A percentile compares a stretch with the other conserved stretches of the same genome.
Evolutionary conservation across 2,888 invertebrate species (phyloP).

Genomic region (Caenorhabditis wallacei): DNA sequence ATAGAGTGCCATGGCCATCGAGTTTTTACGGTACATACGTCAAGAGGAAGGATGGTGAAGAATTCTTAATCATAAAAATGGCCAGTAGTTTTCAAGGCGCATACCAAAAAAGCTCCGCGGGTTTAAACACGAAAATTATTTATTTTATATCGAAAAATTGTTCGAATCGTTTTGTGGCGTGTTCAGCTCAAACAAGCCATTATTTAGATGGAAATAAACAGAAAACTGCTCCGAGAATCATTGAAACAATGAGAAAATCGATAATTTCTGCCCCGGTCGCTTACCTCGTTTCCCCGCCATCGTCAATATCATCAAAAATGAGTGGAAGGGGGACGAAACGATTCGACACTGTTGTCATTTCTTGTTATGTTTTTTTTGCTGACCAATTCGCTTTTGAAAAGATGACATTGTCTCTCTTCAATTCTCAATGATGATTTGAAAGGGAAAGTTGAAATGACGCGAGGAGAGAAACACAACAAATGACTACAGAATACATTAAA

Average conservation of each 20-base stretch:
- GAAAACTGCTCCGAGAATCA: neutral
- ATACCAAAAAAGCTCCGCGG: too few relatives aligned
- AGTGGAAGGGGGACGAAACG: neutral
- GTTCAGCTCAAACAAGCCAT: slow-evolving; percentile 7
- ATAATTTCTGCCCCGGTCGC: neutral
- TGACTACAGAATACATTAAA: too few relatives aligned
- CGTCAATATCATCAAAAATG: slow-evolving; percentile 3
- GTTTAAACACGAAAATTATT: too few relatives aligned
- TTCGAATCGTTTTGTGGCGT: too few relatives aligned
- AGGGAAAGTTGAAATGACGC: slow-evolving; percentile 12
- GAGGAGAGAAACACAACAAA: neutral
- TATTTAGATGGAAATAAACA: neutral
- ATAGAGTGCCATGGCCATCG: too few relatives aligned
- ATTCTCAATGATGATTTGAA: slow-evolving; percentile 16
- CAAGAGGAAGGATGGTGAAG: too few relatives aligned
- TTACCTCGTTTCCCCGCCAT: slow-evolving; percentile 8
- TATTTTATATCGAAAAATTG: too few relatives aligned
- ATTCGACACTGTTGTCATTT: too few relatives aligned
- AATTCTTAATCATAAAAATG: too few relatives aligned
- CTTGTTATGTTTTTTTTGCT: slow-evolving; percentile 23
- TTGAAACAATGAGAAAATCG: slow-evolving; percentile 2
- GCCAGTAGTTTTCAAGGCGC: too few relatives aligned
- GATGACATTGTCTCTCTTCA: slow-evolving; percentile 16
- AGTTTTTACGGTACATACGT: too few relatives aligned
- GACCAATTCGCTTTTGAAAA: neutral